Conservation (phyloP, 2,888 invertebrate species). For the Spisula solida region DNA sequence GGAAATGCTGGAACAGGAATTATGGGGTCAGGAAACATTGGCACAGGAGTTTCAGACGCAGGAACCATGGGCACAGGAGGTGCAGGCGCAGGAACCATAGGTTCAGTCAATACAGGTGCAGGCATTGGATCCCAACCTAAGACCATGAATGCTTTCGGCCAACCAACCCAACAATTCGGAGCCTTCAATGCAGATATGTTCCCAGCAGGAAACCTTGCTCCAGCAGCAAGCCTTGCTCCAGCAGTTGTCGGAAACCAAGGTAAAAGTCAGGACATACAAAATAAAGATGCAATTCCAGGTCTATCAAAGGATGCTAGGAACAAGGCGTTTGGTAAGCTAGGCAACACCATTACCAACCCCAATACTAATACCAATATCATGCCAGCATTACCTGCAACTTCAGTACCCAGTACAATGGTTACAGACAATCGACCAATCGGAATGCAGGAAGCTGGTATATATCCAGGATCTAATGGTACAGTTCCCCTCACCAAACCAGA, state of each 20-base stretch:
- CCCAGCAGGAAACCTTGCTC: not conserved
- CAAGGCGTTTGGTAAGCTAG: constrained; percentile 35
- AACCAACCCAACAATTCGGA: constrained; percentile 15
- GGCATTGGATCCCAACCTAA: not conserved
- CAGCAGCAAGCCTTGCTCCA: not conserved
- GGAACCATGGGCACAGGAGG: not conserved
- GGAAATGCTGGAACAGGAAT: not conserved
- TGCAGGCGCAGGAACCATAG: not conserved
- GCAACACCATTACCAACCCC: not conserved
- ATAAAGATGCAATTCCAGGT: constrained; percentile 57
- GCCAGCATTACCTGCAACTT: not conserved
- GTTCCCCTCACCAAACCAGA: constrained; percentile 46
- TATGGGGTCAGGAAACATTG: not conserved
- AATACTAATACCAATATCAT: not conserved
- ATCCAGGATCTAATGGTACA: constrained; percentile 41
- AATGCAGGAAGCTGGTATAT: constrained; percentile 57
- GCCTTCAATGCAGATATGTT: not conserved
- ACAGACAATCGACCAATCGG: constrained; percentile 52
- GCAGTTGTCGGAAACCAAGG: not conserved
- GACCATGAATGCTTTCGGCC: not conserved
- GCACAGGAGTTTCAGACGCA: not conserved
- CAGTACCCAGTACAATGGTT: not conserved
- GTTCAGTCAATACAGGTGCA: not conserved
- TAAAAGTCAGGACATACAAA: constrained; percentile 48
- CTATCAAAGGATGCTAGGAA: constrained; percentile 56